Conservation (phyloP, 2,888 invertebrate species). For the Steromphala cineraria region DNA sequence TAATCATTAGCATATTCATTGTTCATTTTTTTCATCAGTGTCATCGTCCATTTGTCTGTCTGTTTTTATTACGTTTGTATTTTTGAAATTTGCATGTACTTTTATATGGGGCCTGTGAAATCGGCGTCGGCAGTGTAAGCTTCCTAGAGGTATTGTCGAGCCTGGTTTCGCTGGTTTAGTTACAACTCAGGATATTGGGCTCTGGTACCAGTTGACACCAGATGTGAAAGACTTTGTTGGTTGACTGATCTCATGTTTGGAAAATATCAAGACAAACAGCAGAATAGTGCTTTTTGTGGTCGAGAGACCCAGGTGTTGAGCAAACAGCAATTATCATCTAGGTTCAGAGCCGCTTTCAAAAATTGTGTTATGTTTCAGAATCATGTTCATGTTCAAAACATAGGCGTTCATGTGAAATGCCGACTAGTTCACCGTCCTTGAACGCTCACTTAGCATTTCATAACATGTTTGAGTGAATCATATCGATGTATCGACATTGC, state of each 20-base stretch:
- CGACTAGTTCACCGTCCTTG: too few species aligned
- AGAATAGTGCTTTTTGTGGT: slow-evolving; percentile 1
- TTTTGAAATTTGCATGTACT: slow-evolving; percentile 24
- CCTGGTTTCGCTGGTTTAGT: neutral
- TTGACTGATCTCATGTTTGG: slow-evolving; percentile 7
- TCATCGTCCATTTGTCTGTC: slow-evolving; percentile 7
- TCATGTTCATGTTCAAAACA: neutral
- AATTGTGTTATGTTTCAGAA: slow-evolving; percentile 1
- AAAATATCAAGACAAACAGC: neutral
- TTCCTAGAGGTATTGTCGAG: slow-evolving; percentile 2
- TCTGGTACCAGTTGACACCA: neutral
- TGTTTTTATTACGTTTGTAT: slow-evolving; percentile 24
- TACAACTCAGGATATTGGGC: slow-evolving; percentile 5
- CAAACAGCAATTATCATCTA: slow-evolving; percentile 1
- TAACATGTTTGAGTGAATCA: too few species aligned
- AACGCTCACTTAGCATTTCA: too few species aligned
- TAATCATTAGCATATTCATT: slow-evolving; percentile 23
- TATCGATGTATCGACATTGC: neutral
- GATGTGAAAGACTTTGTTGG: neutral
- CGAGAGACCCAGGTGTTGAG: neutral
- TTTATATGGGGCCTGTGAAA: slow-evolving; percentile 11
- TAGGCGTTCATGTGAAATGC: too few species aligned
- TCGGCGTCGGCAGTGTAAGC: neutral
- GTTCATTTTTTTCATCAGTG: slow-evolving; percentile 18
- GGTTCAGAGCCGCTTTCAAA: slow-evolving; percentile 15